These are phyloP conservation scores for Flexamia atlantica DNA, from an alignment of 2,888 invertebrate genomes.

Conservation along the genomic window DNA sequence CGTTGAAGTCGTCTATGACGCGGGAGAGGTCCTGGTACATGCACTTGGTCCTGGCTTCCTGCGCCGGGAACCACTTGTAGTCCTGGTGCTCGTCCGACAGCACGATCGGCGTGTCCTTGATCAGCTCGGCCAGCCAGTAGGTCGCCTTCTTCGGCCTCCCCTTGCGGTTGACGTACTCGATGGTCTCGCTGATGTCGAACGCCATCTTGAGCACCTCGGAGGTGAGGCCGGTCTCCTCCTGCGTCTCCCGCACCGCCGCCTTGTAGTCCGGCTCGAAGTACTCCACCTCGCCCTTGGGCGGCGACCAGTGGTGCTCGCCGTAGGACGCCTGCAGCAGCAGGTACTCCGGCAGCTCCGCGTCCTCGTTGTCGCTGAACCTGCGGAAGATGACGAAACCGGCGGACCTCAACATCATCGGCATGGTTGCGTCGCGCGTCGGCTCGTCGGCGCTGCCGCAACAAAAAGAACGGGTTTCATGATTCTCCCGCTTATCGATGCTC, in stretches of 20 bases:
- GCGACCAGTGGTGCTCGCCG: constrained; percentile 93
- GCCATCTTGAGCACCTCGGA: constrained; percentile 82
- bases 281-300: constrained; percentile 97
- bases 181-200: constrained; percentile 32
- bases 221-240: constrained; percentile 90
- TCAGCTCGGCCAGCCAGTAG: constrained; percentile 74
- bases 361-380: constrained; percentile 75
- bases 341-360: constrained; percentile 79
- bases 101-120: constrained; percentile 72
- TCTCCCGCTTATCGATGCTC: background rate
- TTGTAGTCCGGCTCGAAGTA: constrained; percentile 88
- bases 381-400: constrained; percentile 93
- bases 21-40: background rate
- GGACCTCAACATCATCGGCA: constrained; percentile 76
- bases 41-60: constrained; percentile 4
- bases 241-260: constrained; percentile 92
- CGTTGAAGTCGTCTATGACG: background rate
- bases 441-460: background rate
- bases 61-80: constrained; percentile 73
- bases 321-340: constrained; percentile 92
- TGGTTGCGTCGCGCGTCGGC: background rate
- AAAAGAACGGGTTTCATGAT: constrained; percentile 15
- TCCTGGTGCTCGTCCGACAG: constrained; percentile 75
- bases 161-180: constrained; percentile 12
- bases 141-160: constrained; percentile 65